phyloP scores from a whole-genome alignment of 2,113 vertebrate genomes.

The Pyxicephalus adspersus region DNA sequence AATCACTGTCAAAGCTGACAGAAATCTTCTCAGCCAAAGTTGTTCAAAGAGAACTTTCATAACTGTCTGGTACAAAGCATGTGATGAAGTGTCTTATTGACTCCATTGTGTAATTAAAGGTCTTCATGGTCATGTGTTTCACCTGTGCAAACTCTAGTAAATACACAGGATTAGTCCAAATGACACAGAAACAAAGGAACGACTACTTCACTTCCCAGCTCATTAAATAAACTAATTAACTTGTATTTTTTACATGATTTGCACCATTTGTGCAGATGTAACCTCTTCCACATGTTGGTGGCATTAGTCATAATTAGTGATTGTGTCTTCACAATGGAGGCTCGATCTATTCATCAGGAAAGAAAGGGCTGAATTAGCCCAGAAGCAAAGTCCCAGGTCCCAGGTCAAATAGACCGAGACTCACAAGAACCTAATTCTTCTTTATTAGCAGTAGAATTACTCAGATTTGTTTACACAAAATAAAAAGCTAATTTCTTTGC shows the following conservation, averaged over 20 bases:
- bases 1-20: too few species aligned
- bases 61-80: too few species aligned
- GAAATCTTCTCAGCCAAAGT: too few species aligned
- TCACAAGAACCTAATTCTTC: background rate
- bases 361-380: slow-evolving; percentile 18
- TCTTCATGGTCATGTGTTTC: too few species aligned
- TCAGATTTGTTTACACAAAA: slow-evolving; percentile 8
- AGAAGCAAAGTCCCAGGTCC: background rate
- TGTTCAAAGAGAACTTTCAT: too few species aligned
- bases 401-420: background rate
- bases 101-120: too few species aligned
- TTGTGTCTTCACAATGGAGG: slow-evolving; percentile 18
- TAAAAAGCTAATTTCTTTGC: background rate
- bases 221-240: slow-evolving; percentile 9
- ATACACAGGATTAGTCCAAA: background rate
- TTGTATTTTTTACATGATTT: slow-evolving; percentile 11
- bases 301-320: slow-evolving; percentile 37
- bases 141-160: background rate
- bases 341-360: background rate
- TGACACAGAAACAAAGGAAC: background rate
- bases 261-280: slow-evolving; percentile 39
- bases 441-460: slow-evolving; percentile 11
- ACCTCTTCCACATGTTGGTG: slow-evolving; percentile 29
- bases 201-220: background rate
- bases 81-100: too few species aligned